phyloP scores from a whole-genome alignment of 2,888 invertebrate species.

The Trachelus tabidus region DNA sequence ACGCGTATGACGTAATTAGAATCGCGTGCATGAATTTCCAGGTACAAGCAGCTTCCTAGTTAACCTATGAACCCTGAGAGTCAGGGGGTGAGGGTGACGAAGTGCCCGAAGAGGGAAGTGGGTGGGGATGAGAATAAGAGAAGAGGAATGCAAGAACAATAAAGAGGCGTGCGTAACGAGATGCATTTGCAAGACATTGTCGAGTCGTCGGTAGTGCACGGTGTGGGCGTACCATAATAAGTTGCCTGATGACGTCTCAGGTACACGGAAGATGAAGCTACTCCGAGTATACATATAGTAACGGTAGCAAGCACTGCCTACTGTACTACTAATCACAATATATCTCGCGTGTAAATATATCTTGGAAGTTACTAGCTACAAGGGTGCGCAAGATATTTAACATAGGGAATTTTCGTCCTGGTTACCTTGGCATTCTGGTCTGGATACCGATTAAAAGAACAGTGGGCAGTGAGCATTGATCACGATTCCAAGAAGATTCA shows the following conservation, averaged over 20 bases:
- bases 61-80: constrained; percentile 48
- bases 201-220: constrained; percentile 9
- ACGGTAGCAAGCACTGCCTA: not conserved
- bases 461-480: not conserved
- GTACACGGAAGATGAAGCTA: constrained; percentile 4
- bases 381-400: not conserved
- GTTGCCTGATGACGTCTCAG: not conserved
- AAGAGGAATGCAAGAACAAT: not conserved
- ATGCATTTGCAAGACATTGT: constrained; percentile 9
- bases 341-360: not conserved
- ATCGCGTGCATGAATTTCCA: constrained; percentile 34
- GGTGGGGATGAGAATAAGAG: not conserved
- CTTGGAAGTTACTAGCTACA: not conserved
- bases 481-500: not conserved
- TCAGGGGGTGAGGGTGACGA: constrained; percentile 10
- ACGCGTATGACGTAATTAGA: constrained; percentile 44
- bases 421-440: not conserved
- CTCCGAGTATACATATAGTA: not conserved
- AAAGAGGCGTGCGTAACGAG: not conserved
- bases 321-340: not conserved
- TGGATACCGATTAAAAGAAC: not conserved
- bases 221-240: constrained; percentile 23
- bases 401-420: not conserved
- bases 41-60: constrained; percentile 51
- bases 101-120: not conserved